These are phyloP conservation scores for Axinella damicornis DNA, from an alignment of 37 sponge, comb jelly and placozoan genomes.

Conservation along the genomic window DNA sequence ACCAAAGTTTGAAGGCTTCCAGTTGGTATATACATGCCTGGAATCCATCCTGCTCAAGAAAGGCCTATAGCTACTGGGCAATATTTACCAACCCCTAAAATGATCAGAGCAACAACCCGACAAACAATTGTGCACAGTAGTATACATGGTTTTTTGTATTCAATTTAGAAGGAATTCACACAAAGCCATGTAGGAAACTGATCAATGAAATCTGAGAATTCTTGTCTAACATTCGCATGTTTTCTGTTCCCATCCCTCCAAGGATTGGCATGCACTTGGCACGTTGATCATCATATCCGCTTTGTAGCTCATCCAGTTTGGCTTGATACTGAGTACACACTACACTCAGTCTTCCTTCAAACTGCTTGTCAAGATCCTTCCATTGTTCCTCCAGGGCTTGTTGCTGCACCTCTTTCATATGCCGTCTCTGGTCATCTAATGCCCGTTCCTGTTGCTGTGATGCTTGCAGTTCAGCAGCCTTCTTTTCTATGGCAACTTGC, in stretches of 20 bases:
- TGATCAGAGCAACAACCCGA: too few relatives aligned
- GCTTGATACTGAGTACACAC: too few relatives aligned
- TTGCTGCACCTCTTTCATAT: too few relatives aligned
- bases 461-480: slow-evolving; percentile 1
- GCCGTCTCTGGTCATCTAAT: too few relatives aligned
- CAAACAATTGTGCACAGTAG: too few relatives aligned
- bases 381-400: too few relatives aligned
- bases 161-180: slow-evolving; percentile 47
- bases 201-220: slow-evolving; percentile 79
- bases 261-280: slow-evolving; percentile 1
- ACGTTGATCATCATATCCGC: slow-evolving; percentile 12
- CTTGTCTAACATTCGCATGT: slow-evolving; percentile 37
- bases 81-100: too few relatives aligned
- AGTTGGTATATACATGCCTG: too few relatives aligned
- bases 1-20: too few relatives aligned
- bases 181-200: slow-evolving; percentile 67
- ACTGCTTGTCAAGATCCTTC: slow-evolving; percentile 15
- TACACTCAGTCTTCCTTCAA: neutral
- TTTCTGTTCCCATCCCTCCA: slow-evolving; percentile 34
- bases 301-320: slow-evolving; percentile 17
- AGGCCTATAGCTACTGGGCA: too few relatives aligned
- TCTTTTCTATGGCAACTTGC: slow-evolving; percentile 11
- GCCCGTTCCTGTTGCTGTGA: slow-evolving; percentile 44
- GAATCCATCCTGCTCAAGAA: too few relatives aligned
- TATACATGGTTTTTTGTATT: too few relatives aligned